phyloP scores from a whole-genome alignment of 2,888 invertebrate genomes.

The Litoditis marina region DNA sequence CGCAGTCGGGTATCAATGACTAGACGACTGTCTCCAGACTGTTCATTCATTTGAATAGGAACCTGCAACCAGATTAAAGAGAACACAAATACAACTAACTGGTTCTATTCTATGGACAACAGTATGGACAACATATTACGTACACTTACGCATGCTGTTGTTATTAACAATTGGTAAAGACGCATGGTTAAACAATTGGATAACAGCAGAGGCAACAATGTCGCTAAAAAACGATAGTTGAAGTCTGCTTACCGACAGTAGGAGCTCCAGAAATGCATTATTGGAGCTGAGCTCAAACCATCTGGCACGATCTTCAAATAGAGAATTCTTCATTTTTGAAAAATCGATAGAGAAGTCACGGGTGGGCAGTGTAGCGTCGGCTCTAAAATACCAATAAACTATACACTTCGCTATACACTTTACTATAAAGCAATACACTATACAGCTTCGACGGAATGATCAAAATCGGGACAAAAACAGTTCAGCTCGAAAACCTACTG shows the following conservation, averaged over 20 bases:
- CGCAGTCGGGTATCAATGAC: constrained; percentile 91
- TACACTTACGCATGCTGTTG: no score
- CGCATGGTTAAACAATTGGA: no score
- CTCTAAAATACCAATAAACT: constrained; percentile 31
- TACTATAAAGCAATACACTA: no score
- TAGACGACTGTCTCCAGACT: constrained; percentile 87
- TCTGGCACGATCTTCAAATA: constrained; percentile 64
- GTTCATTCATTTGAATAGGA: constrained; percentile 87
- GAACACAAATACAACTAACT: no score
- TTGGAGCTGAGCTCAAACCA: constrained; percentile 82
- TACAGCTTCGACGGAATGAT: no score
- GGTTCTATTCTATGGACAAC: no score
- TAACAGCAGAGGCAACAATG: no score
- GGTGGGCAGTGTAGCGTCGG: constrained; percentile 71
- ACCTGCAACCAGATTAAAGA: constrained; percentile 69
- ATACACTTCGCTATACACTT: neutral
- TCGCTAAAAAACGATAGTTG: neutral
- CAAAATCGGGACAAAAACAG: no score
- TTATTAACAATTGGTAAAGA: no score
- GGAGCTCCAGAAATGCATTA: constrained; percentile 87
- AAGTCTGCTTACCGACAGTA: constrained; percentile 64
- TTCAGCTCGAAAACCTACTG: neutral
- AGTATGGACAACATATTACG: no score
- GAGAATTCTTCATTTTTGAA: constrained; percentile 74
- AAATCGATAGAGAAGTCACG: constrained; percentile 91